Percentiles rank a stretch among this genome's conserved stretches.
Conservation (phyloP, 2,797 vertebrate species). For the Synanceia verrucosa region DNA sequence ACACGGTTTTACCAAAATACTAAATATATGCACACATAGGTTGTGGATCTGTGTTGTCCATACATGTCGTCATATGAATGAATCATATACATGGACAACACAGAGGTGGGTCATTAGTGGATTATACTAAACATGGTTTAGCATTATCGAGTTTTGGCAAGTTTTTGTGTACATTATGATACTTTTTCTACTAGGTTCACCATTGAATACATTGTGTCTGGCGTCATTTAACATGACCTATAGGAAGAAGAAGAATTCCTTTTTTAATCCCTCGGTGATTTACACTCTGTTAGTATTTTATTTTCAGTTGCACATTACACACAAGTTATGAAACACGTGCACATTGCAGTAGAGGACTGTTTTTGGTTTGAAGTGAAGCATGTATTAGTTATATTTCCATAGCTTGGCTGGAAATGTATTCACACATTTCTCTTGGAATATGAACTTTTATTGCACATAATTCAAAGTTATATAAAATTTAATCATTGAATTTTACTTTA, state of each 20-base stretch:
- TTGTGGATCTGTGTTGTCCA: no score
- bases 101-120: background rate
- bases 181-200: background rate
- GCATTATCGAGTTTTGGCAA: no score
- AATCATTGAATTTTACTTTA: no score
- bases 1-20: background rate
- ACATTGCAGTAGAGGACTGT: no score
- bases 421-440: conserved; percentile 8
- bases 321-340: no score
- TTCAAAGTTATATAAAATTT: no score
- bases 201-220: background rate
- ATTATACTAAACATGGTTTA: background rate
- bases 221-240: background rate
- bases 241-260: no score
- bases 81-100: background rate
- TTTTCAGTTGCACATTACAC: no score
- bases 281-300: no score
- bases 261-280: no score
- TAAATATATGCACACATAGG: background rate
- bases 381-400: conserved; percentile 34
- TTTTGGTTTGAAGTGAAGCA: conserved; percentile 15
- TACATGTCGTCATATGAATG: no score
- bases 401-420: conserved; percentile 20
- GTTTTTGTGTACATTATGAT: background rate
- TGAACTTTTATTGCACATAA: background rate